phyloP scores from a whole-genome alignment of 2,888 invertebrate genomes.

The Rotaria sp. region DNA sequence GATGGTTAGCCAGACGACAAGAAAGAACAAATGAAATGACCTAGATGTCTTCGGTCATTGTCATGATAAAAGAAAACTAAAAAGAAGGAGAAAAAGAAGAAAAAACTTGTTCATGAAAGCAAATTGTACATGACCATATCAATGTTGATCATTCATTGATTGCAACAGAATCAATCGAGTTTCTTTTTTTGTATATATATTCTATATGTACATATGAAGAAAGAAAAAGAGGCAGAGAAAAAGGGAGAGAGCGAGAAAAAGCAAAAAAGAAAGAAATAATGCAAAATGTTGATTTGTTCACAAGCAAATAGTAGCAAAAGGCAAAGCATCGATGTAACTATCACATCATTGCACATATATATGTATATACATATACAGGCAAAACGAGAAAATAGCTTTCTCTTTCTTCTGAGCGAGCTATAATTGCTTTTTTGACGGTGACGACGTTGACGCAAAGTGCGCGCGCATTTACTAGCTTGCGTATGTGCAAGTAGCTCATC shows the following conservation, averaged over 20 bases:
- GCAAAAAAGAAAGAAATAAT: neutral
- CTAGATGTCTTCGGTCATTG: neutral
- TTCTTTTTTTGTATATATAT: neutral
- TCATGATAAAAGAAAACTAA: neutral
- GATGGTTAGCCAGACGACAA: neutral
- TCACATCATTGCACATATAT: conserved; percentile 1
- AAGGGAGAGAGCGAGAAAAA: too few relatives aligned
- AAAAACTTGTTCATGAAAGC: neutral
- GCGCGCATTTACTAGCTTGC: neutral
- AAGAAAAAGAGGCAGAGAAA: neutral
- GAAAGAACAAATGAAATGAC: neutral
- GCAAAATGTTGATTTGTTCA: neutral
- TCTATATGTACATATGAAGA: neutral
- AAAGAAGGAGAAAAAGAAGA: neutral
- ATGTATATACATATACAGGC: neutral
- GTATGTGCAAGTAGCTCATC: conserved; percentile 12
- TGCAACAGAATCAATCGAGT: neutral
- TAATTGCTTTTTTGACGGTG: neutral
- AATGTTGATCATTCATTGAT: neutral
- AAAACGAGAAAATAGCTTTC: neutral
- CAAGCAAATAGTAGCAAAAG: neutral
- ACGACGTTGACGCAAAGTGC: neutral
- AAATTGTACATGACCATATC: neutral
- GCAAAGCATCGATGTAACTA: neutral
- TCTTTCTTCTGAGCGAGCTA: neutral